These are phyloP conservation scores for Apomyelois bistriatella DNA, from an alignment of 2,888 invertebrate species.

Conservation along the genomic window DNA sequence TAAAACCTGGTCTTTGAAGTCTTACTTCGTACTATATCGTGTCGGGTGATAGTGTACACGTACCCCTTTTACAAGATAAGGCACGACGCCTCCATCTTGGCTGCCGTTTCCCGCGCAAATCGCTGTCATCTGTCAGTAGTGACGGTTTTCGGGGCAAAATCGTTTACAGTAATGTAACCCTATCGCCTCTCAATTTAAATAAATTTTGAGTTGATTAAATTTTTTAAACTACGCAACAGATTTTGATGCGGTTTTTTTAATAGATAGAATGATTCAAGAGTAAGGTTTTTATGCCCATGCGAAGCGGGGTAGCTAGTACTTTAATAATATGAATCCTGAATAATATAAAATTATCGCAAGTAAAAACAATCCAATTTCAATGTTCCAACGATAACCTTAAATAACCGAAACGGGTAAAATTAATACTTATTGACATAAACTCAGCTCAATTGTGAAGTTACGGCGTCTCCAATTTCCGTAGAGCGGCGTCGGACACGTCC, in stretches of 20 bases:
- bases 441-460: neutral
- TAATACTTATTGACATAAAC: constrained; percentile 10
- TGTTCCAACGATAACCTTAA: neutral
- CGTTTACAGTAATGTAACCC: constrained; percentile 29
- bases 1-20: no score
- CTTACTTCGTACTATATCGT: no score
- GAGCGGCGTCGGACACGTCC: constrained; percentile 41
- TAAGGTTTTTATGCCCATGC: no score
- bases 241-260: no score
- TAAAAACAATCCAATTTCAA: neutral
- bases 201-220: no score
- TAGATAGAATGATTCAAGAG: no score
- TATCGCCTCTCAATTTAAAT: constrained; percentile 14
- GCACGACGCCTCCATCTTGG: constrained; percentile 54
- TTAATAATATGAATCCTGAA: no score
- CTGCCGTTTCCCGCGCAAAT: constrained; percentile 56
- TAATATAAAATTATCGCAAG: no score
- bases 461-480: constrained; percentile 50
- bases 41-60: constrained; percentile 23
- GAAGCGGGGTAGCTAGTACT: no score
- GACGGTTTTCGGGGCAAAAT: constrained; percentile 31
- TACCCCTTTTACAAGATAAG: constrained; percentile 34
- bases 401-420: constrained; percentile 9
- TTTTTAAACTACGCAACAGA: no score
- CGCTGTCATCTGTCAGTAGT: constrained; percentile 47